These are phyloP conservation scores for Athalia cordata DNA, from an alignment of 2,888 invertebrate species.

Conservation along the genomic window DNA sequence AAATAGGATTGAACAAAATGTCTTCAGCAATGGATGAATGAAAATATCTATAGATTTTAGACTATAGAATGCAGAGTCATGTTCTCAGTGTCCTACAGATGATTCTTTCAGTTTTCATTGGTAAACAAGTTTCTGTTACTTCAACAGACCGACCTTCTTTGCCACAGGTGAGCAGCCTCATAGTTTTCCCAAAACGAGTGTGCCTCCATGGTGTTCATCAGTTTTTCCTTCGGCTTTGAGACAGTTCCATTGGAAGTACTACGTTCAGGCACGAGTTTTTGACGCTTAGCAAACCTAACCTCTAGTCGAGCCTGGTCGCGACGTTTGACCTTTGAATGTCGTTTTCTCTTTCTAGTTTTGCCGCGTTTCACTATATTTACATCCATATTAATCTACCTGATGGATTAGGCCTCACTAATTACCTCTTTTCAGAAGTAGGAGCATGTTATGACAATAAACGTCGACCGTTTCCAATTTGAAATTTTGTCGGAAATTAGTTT, in stretches of 20 bases:
- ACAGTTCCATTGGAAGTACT: constrained; percentile 38
- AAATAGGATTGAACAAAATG: too few species aligned
- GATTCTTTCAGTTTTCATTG: neutral
- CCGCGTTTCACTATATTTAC: constrained; percentile 54
- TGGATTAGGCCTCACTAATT: too few species aligned
- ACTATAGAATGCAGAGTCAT: neutral
- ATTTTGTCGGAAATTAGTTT: too few species aligned
- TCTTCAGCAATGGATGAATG: too few species aligned
- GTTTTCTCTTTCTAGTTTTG: constrained; percentile 59
- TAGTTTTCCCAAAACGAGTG: constrained; percentile 70
- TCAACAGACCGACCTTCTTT: constrained; percentile 60
- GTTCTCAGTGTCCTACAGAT: neutral
- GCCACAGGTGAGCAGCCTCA: constrained; percentile 67
- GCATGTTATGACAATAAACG: too few species aligned
- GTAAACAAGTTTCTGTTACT: neutral
- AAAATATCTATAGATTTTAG: too few species aligned
- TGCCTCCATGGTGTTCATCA: constrained; percentile 61
- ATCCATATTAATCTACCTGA: constrained; percentile 4
- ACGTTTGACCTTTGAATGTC: constrained; percentile 58
- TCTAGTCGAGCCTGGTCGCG: constrained; percentile 60
- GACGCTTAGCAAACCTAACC: constrained; percentile 62
- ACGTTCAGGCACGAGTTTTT: constrained; percentile 49
- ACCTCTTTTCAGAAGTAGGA: too few species aligned
- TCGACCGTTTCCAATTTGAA: too few species aligned
- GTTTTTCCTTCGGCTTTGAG: constrained; percentile 48